Conservation (phyloP, 2,113 vertebrate genomes). For the Sus scrofa region DNA sequence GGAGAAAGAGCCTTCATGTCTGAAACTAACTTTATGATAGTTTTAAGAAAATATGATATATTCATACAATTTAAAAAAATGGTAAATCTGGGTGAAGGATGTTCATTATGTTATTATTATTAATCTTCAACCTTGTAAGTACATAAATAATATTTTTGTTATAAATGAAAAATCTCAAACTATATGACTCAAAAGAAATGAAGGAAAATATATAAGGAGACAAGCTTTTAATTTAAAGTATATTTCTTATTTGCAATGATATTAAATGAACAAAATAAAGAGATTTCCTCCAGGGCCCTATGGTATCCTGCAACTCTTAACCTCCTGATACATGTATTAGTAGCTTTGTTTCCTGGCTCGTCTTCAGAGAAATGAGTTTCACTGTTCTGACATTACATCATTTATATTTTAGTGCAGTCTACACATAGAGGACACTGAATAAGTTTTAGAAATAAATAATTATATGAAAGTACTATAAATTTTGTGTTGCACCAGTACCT, state of each 20-base stretch:
- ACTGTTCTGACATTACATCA: neutral
- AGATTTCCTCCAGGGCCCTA: neutral
- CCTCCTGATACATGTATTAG: neutral
- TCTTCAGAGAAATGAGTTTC: neutral
- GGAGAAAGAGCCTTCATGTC: accelerated
- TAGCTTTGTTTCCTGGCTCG: neutral
- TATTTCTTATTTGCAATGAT: neutral
- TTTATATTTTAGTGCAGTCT: neutral
- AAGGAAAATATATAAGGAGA: neutral
- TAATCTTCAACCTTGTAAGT: neutral
- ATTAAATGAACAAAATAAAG: neutral
- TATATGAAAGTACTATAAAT: neutral
- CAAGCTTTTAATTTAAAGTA: neutral
- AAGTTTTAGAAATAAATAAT: neutral
- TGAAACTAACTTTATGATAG: neutral
- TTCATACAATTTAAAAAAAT: neutral
- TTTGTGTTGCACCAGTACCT: neutral
- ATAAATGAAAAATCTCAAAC: neutral
- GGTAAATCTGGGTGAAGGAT: neutral
- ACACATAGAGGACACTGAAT: neutral
- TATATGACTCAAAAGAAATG: neutral
- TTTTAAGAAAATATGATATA: neutral
- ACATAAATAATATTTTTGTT: neutral
- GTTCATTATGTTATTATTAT: neutral
- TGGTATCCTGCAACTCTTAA: too few relatives aligned